phyloP scores from a whole-genome alignment of 2,113 vertebrate species.

The Nothoprocta pentlandii region DNA sequence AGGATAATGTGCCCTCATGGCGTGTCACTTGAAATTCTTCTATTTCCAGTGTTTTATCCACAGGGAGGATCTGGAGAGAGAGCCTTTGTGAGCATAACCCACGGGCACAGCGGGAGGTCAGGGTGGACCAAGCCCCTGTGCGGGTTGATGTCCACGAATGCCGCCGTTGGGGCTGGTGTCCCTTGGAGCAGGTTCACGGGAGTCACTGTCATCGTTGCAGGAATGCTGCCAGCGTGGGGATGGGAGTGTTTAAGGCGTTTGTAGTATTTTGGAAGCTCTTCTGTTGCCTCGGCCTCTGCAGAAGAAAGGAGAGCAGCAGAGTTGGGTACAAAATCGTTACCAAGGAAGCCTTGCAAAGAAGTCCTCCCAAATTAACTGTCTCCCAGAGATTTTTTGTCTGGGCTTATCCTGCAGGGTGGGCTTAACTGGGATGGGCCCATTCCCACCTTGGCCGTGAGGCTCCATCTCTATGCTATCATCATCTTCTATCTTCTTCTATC shows the following conservation, averaged over 20 bases:
- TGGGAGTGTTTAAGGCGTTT: not conserved
- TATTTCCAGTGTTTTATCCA: not conserved
- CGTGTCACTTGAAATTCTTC: not conserved
- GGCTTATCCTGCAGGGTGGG: not conserved
- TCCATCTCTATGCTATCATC: too few species aligned
- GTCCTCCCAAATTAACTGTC: not conserved
- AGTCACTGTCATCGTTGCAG: not conserved
- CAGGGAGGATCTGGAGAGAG: rapidly evolving
- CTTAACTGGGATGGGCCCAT: not conserved
- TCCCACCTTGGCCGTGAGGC: not conserved
- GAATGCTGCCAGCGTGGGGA: not conserved
- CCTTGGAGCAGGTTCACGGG: not conserved
- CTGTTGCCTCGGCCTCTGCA: not conserved
- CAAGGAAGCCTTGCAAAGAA: too few species aligned
- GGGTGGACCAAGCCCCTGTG: not conserved
- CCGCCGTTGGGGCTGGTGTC: not conserved
- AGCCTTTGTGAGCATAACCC: rapidly evolving
- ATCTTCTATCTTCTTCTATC: too few species aligned
- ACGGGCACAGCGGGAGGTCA: not conserved
- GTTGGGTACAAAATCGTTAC: too few species aligned
- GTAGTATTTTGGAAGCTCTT: not conserved
- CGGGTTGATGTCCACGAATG: too few species aligned
- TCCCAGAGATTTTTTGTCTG: rapidly evolving
- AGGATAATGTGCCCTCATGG: rapidly evolving
- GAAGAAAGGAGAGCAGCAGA: too few species aligned